Base-by-base conservation (phyloP, 2,113 vertebrate species). In the Aythya baeri region DNA sequence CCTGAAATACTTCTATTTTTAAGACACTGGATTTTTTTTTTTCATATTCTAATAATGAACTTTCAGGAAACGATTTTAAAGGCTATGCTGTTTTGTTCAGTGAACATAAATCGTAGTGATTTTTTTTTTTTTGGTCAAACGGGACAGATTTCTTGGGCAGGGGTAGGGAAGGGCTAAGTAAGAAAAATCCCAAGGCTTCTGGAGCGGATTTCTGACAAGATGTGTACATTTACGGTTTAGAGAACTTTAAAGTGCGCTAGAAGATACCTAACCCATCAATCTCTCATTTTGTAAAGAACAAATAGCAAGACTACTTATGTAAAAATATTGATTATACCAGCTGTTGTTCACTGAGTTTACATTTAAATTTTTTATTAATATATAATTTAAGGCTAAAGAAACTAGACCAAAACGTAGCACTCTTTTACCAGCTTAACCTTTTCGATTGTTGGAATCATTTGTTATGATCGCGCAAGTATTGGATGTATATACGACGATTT, bases 361-460 rank as follows among this genome's bases (percentile, higher is more conserved):
- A 98, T 97, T 96, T 72, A 95, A 97, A 17, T 95, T 97, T 98
- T 96, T 96, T 95, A 97, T 98, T 98, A 98, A 98, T 98, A 98
- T 98, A 98, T 98, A 98, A 98, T 98, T 98, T 98, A 98, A 98
- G 82, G 92, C 94, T 97, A 97, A 97, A 96, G 93, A 97, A 96
- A 96, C 94, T 97, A 98, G 97, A 98, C 98, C 97, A 98, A 98
- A 98, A 98, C 94, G 95, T 95, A 97, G 97, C 96, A 97, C 97
- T 96, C 97, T 97, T 98, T 97, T 97, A 98, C 97, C 97, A 98
- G 97, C 97, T 97, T 97, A 97, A 97, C 90, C 95, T 97, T 97
- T 89, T 97, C 90, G 96, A 95, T 97, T 88, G 62, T 97, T 97
- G 95, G 94, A 96, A 92, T 96, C 58, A 88, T 97, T 98, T 97